A percentile compares a stretch with the other conserved stretches of the same genome.
phyloP scores from a whole-genome alignment of 2,888 invertebrate species.

The Apotomis capreana region DNA sequence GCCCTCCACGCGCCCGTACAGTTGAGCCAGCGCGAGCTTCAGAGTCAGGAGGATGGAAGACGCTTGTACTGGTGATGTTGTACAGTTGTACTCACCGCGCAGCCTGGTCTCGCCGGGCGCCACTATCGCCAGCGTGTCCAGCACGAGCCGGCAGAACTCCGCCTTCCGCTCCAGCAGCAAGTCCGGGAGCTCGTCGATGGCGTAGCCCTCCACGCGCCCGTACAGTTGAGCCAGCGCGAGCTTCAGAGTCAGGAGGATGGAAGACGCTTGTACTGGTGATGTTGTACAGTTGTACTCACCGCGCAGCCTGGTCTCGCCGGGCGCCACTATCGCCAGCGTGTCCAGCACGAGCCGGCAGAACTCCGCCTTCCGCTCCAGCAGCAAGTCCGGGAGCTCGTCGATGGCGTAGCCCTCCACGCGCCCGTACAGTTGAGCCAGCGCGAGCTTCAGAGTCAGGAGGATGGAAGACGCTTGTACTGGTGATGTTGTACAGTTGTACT shows the following conservation, averaged over 20 bases:
- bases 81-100: conserved; percentile 79
- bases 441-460: conserved; percentile 86
- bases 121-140: conserved; percentile 87
- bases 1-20: conserved; percentile 90
- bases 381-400: conserved; percentile 88
- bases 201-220: conserved; percentile 89
- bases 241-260: conserved; percentile 85
- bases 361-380: conserved; percentile 89
- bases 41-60: conserved; percentile 83
- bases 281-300: conserved; percentile 66
- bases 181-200: conserved; percentile 88
- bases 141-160: conserved; percentile 87
- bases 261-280: background rate
- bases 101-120: conserved; percentile 91
- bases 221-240: conserved; percentile 90
- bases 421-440: conserved; percentile 91
- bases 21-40: conserved; percentile 87
- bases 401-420: conserved; percentile 87
- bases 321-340: conserved; percentile 88
- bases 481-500: background rate
- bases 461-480: conserved; percentile 56
- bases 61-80: background rate
- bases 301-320: conserved; percentile 90
- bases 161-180: conserved; percentile 89
- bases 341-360: conserved; percentile 87